These are phyloP conservation scores for Cassiopea xamachana DNA, from an alignment of 30 jellyfish, hydroid and myxozoan genomes.

Conservation along the genomic window DNA sequence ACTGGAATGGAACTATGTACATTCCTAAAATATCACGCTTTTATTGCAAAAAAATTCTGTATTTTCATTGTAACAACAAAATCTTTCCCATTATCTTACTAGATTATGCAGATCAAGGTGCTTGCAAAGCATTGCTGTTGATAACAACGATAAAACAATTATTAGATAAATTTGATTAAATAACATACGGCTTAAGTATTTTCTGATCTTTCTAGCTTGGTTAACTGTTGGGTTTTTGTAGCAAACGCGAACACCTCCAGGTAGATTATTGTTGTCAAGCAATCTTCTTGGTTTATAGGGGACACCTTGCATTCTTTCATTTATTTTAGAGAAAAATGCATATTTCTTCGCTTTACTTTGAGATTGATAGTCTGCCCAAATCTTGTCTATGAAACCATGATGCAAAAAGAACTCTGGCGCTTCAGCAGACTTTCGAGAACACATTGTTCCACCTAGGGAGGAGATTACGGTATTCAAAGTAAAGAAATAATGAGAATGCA, in stretches of 20 bases:
- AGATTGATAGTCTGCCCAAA: constrained; percentile 64
- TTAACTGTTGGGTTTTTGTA: constrained; percentile 51
- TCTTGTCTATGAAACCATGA: constrained; percentile 71
- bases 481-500: too few relatives aligned
- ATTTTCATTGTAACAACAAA: too few relatives aligned
- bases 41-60: too few relatives aligned
- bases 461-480: background rate
- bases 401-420: constrained; percentile 78
- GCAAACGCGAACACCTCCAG: constrained; percentile 41
- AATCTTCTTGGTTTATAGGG: constrained; percentile 48
- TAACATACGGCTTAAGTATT: constrained; percentile 17
- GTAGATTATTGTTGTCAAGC: constrained; percentile 40
- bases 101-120: too few relatives aligned
- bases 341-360: constrained; percentile 36
- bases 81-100: too few relatives aligned
- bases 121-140: too few relatives aligned
- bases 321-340: constrained; percentile 47
- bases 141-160: too few relatives aligned
- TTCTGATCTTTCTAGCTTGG: constrained; percentile 12
- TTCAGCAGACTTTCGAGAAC: constrained; percentile 33
- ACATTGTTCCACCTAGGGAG: constrained; percentile 62
- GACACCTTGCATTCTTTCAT: constrained; percentile 3
- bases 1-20: too few relatives aligned
- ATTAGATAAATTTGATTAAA: too few relatives aligned
- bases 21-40: too few relatives aligned